phyloP scores from a whole-genome alignment of 2,797 vertebrate species.

The Tenualosa thibaudeaui region DNA sequence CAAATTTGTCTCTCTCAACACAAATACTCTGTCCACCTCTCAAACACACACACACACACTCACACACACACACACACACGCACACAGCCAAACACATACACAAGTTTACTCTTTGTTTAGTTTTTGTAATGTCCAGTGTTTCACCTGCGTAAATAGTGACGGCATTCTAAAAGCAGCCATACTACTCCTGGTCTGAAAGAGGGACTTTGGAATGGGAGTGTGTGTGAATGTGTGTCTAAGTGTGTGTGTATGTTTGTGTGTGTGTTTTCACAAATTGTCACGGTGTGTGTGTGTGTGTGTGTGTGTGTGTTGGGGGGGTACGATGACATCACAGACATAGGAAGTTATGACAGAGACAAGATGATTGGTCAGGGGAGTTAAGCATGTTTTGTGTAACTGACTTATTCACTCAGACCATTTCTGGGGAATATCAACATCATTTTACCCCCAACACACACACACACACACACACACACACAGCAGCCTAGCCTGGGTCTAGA shows the following conservation, averaged over 20 bases:
- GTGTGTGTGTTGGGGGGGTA: not conserved
- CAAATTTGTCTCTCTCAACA: too few species aligned
- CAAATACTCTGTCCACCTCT: not conserved
- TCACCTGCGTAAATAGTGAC: too few species aligned
- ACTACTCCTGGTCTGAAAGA: too few species aligned
- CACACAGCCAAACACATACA: not conserved
- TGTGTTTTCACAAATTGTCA: too few species aligned
- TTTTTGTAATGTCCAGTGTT: too few species aligned
- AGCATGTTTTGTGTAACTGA: not conserved
- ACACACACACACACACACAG: not conserved
- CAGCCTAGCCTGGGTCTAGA: not conserved
- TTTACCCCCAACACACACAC: not conserved
- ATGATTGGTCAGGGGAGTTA: not conserved
- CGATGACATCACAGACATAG: not conserved
- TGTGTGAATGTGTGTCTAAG: too few species aligned
- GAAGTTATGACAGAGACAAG: not conserved
- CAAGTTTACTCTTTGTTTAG: not conserved
- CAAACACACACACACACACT: conserved; percentile 10
- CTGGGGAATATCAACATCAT: conserved; percentile 14
- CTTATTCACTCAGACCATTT: not conserved
- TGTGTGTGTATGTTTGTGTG: too few species aligned
- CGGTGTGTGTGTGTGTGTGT: too few species aligned
- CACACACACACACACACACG: not conserved
- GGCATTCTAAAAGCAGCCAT: too few species aligned
- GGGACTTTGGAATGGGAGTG: too few species aligned